These are phyloP conservation scores for Drepana falcataria DNA, from an alignment of 2,888 invertebrate genomes.

Conservation along the genomic window DNA sequence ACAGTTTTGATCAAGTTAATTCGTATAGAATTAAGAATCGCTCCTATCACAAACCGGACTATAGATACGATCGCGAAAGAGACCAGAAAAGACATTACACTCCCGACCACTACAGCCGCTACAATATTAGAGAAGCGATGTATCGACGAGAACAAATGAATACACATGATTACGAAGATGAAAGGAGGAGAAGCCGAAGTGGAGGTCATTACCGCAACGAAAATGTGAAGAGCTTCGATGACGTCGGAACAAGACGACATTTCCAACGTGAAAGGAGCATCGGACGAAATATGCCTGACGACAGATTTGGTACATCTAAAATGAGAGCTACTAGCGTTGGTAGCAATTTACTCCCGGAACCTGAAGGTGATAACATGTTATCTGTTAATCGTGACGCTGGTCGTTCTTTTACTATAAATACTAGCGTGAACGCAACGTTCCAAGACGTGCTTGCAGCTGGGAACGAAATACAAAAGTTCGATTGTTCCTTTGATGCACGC, in stretches of 20 bases:
- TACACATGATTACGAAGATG: slow-evolving; percentile 20
- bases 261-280: slow-evolving; percentile 37
- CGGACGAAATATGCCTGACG: slow-evolving; percentile 19
- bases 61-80: slow-evolving; percentile 28
- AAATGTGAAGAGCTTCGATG: slow-evolving; percentile 22
- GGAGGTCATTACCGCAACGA: slow-evolving; percentile 19
- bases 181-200: slow-evolving; percentile 18
- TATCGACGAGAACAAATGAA: slow-evolving; percentile 18
- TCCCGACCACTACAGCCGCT: slow-evolving; percentile 25
- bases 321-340: slow-evolving; percentile 27
- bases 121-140: slow-evolving; percentile 24
- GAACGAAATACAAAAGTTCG: slow-evolving; percentile 30
- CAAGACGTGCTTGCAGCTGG: slow-evolving; percentile 37
- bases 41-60: slow-evolving; percentile 21
- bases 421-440: slow-evolving; percentile 57
- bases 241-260: slow-evolving; percentile 15
- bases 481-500: slow-evolving; percentile 41
- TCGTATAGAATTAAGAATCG: slow-evolving; percentile 29
- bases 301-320: slow-evolving; percentile 12
- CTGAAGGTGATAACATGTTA: slow-evolving; percentile 27
- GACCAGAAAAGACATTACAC: slow-evolving; percentile 25
- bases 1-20: slow-evolving; percentile 17
- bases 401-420: slow-evolving; percentile 57
- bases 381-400: slow-evolving; percentile 42
- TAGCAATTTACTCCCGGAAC: slow-evolving; percentile 14